Percentiles rank a stretch among this genome's conserved stretches.
These are phyloP conservation scores for Andrena cerasifolii DNA, from an alignment of 1,140 invertebrate species.

Conservation along the genomic window DNA sequence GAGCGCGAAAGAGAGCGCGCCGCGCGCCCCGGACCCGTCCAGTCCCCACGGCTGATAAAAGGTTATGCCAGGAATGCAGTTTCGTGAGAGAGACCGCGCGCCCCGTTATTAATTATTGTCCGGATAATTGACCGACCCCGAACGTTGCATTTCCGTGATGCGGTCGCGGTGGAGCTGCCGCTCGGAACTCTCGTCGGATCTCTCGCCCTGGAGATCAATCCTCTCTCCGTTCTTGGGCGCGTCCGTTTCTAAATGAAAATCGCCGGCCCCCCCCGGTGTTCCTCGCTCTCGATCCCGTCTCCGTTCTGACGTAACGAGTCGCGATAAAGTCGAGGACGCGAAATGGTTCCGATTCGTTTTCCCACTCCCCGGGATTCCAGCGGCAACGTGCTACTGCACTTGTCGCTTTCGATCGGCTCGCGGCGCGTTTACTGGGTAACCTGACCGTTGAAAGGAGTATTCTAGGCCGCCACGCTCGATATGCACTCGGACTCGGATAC, in stretches of 20 bases:
- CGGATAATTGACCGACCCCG: slow-evolving; percentile 47
- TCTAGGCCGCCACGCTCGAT: slow-evolving; percentile 73
- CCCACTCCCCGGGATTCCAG: slow-evolving; percentile 54
- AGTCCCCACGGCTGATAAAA: slow-evolving; percentile 70
- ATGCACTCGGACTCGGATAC: slow-evolving; percentile 17
- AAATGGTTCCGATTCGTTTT: slow-evolving; percentile 26
- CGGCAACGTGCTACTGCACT: slow-evolving; percentile 57
- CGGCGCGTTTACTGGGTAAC: slow-evolving; percentile 53
- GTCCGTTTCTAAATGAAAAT: slow-evolving; percentile 9
- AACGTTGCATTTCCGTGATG: not conserved
- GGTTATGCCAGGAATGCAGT: slow-evolving; percentile 74
- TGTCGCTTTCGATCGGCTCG: slow-evolving; percentile 60
- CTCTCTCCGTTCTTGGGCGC: too few relatives aligned
- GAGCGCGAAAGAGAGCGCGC: slow-evolving; percentile 46
- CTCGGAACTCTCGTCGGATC: too few relatives aligned
- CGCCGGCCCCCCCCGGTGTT: not conserved
- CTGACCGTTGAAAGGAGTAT: slow-evolving; percentile 72
- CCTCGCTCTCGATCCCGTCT: not conserved
- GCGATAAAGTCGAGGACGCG: slow-evolving; percentile 43
- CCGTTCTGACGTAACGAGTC: slow-evolving; percentile 9
- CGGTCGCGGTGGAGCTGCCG: too few relatives aligned
- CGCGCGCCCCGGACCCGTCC: slow-evolving; percentile 50
- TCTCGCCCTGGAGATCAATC: too few relatives aligned
- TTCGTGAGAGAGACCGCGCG: slow-evolving; percentile 62
- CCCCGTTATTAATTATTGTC: slow-evolving; percentile 65